phyloP scores from a whole-genome alignment of 2,888 invertebrate species.

The Apamea monoglypha region DNA sequence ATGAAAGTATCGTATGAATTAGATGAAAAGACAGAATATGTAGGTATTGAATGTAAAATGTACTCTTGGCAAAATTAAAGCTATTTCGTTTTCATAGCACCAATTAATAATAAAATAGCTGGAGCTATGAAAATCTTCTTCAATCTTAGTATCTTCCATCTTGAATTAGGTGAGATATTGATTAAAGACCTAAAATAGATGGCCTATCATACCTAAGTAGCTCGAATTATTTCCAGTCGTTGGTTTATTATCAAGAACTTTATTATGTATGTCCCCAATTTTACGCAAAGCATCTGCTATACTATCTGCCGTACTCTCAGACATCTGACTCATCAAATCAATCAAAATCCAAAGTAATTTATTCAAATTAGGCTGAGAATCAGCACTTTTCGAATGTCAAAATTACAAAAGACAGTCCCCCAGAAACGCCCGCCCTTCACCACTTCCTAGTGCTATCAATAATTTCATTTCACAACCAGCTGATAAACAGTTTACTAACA shows the following conservation, averaged over 20 bases:
- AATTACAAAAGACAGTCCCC: no score
- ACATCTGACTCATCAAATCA: not conserved
- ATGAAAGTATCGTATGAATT: not conserved
- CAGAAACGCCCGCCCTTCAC: no score
- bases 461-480: conserved; percentile 8
- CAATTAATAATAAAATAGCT: not conserved
- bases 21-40: not conserved
- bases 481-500: conserved; percentile 16
- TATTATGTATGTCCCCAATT: no score
- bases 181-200: not conserved
- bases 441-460: no score
- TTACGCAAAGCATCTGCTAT: conserved; percentile 6
- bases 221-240: not conserved
- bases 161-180: not conserved
- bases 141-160: not conserved
- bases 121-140: not conserved
- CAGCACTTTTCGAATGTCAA: no score
- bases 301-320: not conserved
- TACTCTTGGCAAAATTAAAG: no score
- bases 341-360: no score
- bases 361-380: no score
- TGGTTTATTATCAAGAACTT: not conserved
- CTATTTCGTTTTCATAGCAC: no score
- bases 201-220: not conserved
- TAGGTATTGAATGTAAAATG: not conserved